Evolutionary conservation across 2,888 invertebrate species (phyloP).

Genomic region (Catonia carolina): DNA sequence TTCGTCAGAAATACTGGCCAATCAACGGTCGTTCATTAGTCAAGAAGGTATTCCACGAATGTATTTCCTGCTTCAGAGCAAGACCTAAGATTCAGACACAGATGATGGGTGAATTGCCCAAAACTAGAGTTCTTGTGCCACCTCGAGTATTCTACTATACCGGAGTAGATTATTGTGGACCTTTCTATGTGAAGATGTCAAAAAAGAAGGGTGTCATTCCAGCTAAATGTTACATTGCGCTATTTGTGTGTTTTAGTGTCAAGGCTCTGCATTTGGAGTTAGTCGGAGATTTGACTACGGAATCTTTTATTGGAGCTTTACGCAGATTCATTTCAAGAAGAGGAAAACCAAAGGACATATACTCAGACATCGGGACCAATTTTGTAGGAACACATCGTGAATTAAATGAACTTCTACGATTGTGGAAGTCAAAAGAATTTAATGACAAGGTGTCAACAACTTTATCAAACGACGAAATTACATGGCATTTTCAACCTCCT

Average conservation of each 20-base stretch:
- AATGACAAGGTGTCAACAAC: constrained; percentile 25
- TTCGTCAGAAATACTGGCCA: constrained; percentile 24
- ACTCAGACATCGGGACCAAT: constrained; percentile 38
- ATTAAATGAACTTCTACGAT: neutral
- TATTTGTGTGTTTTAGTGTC: constrained; percentile 37
- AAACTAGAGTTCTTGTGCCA: constrained; percentile 20
- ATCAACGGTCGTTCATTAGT: constrained; percentile 11
- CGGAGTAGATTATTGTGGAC: constrained; percentile 33
- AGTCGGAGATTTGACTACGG: constrained; percentile 36
- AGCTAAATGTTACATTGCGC: constrained; percentile 30
- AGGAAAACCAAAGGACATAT: constrained; percentile 33
- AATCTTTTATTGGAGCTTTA: constrained; percentile 37
- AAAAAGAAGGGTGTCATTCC: constrained; percentile 21
- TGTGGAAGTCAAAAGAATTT: constrained; percentile 20
- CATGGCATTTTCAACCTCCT: constrained; percentile 29
- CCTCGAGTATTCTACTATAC: constrained; percentile 24
- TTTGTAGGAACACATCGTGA: constrained; percentile 37
- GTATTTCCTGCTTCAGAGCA: constrained; percentile 18
- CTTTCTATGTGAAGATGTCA: constrained; percentile 21
- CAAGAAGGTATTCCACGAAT: constrained; percentile 6
- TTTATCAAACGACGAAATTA: constrained; percentile 1
- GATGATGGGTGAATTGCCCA: constrained; percentile 27
- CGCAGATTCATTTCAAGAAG: constrained; percentile 37
- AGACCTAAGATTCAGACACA: neutral
- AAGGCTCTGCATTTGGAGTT: constrained; percentile 39